phyloP scores from a whole-genome alignment of 1,140 invertebrate species.

The Eueides isabella region DNA sequence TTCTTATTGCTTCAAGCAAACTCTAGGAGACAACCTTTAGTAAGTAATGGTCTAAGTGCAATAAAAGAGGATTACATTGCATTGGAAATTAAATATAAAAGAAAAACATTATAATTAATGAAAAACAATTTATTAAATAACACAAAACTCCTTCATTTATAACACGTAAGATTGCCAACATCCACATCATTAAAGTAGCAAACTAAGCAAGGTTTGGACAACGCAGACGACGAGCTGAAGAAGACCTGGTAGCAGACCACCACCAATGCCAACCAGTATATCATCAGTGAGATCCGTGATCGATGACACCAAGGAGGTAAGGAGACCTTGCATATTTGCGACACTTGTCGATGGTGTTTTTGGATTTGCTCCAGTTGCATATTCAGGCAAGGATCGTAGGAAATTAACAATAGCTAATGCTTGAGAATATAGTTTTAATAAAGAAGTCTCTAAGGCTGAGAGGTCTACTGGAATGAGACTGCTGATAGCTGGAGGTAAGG shows the following conservation, averaged over 20 bases:
- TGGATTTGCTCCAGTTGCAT: conserved; percentile 67
- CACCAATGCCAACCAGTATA: conserved; percentile 62
- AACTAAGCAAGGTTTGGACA: conserved; percentile 56
- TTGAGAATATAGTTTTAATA: conserved; percentile 72
- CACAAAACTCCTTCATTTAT: conserved; percentile 20
- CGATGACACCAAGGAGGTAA: conserved; percentile 54
- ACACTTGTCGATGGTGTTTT: conserved; percentile 53
- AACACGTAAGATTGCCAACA: conserved; percentile 35
- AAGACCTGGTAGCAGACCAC: conserved; percentile 64
- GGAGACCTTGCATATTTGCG: conserved; percentile 58
- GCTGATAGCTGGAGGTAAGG: conserved; percentile 62
- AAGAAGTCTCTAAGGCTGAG: conserved; percentile 68
- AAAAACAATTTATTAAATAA: conserved; percentile 43
- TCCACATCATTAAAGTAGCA: conserved; percentile 52
- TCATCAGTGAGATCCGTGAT: conserved; percentile 69
- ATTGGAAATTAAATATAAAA: neutral
- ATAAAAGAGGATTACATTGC: too few relatives aligned
- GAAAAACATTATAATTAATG: neutral
- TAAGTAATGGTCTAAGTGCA: too few relatives aligned
- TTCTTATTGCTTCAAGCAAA: too few relatives aligned
- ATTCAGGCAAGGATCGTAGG: conserved; percentile 67
- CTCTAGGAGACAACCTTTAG: too few relatives aligned
- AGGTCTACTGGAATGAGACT: conserved; percentile 69
- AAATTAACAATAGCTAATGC: conserved; percentile 76
- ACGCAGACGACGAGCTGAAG: conserved; percentile 64